These are phyloP conservation scores for Sandelia bainsii DNA, from an alignment of 2,797 vertebrate species.

Conservation along the genomic window DNA sequence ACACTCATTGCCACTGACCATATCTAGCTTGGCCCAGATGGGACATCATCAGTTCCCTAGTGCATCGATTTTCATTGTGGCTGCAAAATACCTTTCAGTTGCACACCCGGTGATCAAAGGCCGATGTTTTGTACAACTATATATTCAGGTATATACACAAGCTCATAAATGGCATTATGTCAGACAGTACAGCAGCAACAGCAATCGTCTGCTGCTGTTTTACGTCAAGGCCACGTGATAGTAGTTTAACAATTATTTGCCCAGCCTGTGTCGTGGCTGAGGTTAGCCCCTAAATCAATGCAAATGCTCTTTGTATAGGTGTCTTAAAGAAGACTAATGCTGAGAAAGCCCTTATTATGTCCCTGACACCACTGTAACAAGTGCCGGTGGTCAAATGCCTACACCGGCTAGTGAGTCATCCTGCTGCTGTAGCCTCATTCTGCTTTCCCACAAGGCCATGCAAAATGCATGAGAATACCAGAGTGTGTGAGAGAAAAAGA, in stretches of 20 bases:
- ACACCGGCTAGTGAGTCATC: constrained; percentile 56
- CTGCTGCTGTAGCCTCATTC: constrained; percentile 41
- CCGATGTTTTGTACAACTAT: not conserved
- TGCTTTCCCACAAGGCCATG: constrained; percentile 60
- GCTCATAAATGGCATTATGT: not conserved
- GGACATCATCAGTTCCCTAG: constrained; percentile 69
- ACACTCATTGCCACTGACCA: constrained; percentile 39
- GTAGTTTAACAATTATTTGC: constrained; percentile 34
- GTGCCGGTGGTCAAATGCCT: constrained; percentile 42
- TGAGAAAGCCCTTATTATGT: constrained; percentile 24
- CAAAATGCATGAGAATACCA: constrained; percentile 57
- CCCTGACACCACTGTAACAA: constrained; percentile 46
- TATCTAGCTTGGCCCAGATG: constrained; percentile 56
- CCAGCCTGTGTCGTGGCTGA: constrained; percentile 24
- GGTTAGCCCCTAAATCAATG: constrained; percentile 16
- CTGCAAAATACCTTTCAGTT: constrained; percentile 47
- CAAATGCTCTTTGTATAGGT: not conserved
- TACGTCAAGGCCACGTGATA: constrained; percentile 40
- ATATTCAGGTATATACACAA: not conserved
- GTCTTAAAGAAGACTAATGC: constrained; percentile 6
- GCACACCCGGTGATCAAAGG: constrained; percentile 29
- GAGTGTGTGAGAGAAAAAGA: constrained; percentile 30
- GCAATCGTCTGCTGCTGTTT: constrained; percentile 15
- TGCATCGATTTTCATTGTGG: constrained; percentile 69
- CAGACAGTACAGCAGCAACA: constrained; percentile 5